Percentiles rank a stretch among this genome's conserved stretches.
These are phyloP conservation scores for Volucella inanis DNA, from an alignment of 2,888 invertebrate species.

Conservation along the genomic window DNA sequence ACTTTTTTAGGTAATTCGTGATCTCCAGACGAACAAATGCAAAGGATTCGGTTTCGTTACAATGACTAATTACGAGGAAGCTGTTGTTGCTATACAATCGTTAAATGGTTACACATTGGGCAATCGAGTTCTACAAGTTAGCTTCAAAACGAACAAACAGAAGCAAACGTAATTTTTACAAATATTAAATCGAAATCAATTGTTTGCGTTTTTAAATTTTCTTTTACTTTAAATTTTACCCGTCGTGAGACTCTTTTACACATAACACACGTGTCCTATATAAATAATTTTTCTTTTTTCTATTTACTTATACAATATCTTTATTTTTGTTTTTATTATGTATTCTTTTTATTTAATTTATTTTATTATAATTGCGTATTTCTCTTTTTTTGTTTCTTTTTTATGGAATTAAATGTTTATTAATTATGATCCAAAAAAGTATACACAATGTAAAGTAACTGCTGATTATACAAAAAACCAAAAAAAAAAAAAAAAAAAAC, in stretches of 20 bases:
- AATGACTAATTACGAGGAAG: constrained; percentile 99
- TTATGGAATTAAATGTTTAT: constrained; percentile 60
- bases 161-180: constrained; percentile 85
- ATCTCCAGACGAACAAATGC: constrained; percentile 97
- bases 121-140: constrained; percentile 97
- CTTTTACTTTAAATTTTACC: constrained; percentile 62
- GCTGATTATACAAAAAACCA: not conserved
- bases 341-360: constrained; percentile 76
- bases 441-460: constrained; percentile 28
- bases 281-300: constrained; percentile 55
- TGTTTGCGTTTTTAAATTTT: constrained; percentile 74
- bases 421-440: constrained; percentile 25
- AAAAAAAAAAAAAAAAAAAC: constrained; percentile 4
- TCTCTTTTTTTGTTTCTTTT: constrained; percentile 51
- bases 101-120: constrained; percentile 97
- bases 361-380: constrained; percentile 73
- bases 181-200: constrained; percentile 68
- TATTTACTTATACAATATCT: constrained; percentile 19
- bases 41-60: constrained; percentile 99
- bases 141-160: constrained; percentile 97
- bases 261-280: constrained; percentile 19
- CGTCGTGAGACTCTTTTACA: constrained; percentile 45
- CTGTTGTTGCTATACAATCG: constrained; percentile 96
- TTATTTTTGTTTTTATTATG: constrained; percentile 65
- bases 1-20: constrained; percentile 90